A percentile compares a stretch with the other conserved stretches of the same genome.
These are phyloP conservation scores for Irena cyanogastra DNA, from an alignment of 2,113 vertebrate genomes.

Conservation along the genomic window DNA sequence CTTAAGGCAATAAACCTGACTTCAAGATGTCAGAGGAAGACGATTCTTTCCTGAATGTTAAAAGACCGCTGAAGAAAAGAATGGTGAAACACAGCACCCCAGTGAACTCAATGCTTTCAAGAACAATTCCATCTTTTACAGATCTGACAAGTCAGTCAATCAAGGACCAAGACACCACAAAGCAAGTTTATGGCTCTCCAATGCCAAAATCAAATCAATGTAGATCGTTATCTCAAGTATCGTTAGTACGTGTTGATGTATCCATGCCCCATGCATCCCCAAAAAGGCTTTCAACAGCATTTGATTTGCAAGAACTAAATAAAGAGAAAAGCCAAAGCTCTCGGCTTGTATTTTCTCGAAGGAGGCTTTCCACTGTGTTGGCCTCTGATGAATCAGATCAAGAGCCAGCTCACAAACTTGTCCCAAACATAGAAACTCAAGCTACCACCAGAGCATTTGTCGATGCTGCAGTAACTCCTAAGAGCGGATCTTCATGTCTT, in stretches of 20 bases:
- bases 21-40: conserved; percentile 54
- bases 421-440: background rate
- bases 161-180: background rate
- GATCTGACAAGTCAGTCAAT: background rate
- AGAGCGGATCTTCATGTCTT: background rate
- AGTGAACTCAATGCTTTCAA: background rate
- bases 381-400: conserved; percentile 34
- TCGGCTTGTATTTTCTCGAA: background rate
- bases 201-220: background rate
- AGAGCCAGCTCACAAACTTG: background rate
- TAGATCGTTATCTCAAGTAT: background rate
- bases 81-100: conserved; percentile 55
- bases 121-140: background rate
- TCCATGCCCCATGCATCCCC: background rate
- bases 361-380: conserved; percentile 44
- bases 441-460: background rate
- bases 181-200: background rate
- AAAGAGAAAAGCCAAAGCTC: background rate
- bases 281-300: background rate
- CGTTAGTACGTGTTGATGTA: background rate
- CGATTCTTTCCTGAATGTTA: conserved; percentile 32
- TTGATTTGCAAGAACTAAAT: background rate
- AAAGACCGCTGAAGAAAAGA: background rate
- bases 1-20: background rate
- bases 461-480: background rate